These are phyloP conservation scores for Notechis scutatus DNA, from an alignment of 2,113 vertebrate species.

Conservation along the genomic window DNA sequence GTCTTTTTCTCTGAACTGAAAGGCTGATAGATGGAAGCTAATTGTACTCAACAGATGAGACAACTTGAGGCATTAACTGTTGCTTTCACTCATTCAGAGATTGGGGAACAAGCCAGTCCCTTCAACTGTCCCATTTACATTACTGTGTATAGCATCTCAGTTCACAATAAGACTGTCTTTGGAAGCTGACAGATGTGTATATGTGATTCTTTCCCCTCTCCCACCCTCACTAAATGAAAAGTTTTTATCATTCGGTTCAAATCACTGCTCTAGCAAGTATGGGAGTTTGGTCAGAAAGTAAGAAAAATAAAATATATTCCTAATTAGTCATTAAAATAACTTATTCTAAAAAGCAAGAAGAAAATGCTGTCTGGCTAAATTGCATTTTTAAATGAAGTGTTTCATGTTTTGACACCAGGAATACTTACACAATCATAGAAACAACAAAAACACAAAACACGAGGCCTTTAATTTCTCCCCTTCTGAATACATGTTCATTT, in stretches of 20 bases:
- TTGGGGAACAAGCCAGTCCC: not conserved
- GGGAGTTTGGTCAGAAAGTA: not conserved
- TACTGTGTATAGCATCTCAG: rapidly evolving
- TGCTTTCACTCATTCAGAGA: not conserved
- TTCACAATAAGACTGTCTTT: not conserved
- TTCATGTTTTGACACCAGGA: conserved; percentile 1
- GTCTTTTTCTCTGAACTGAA: conserved; percentile 40
- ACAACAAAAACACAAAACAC: not conserved
- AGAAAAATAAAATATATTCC: not conserved
- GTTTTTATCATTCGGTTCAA: not conserved
- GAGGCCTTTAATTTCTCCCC: not conserved
- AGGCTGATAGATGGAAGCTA: conserved; percentile 24
- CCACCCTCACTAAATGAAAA: not conserved
- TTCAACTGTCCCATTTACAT: not conserved
- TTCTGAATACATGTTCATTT: not conserved
- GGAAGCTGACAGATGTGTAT: not conserved
- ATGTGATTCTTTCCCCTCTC: not conserved
- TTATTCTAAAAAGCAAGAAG: not conserved
- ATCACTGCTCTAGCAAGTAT: not conserved
- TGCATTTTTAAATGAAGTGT: not conserved
- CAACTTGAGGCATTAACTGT: conserved; percentile 24
- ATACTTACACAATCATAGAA: conserved; percentile 16
- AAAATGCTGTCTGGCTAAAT: not conserved
- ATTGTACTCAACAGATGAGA: conserved; percentile 34
- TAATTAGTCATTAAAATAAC: not conserved